Percentiles rank a stretch among this genome's conserved stretches.
Evolutionary conservation across 2,113 vertebrate species (phyloP).

Genomic region (Athene cunicularia): DNA sequence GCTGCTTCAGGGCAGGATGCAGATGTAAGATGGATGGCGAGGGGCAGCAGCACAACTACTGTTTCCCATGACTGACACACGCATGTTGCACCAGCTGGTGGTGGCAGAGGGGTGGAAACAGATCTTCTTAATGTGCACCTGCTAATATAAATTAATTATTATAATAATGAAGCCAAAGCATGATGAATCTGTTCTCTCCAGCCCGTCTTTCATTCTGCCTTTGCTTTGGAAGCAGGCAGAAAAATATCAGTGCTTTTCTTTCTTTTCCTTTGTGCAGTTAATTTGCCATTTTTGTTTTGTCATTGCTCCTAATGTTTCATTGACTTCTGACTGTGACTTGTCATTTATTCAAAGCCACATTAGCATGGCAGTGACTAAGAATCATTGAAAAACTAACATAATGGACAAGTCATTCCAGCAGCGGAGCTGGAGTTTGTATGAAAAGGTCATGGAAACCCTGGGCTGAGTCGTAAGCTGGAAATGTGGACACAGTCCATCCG

Average conservation of each 20-base stretch:
- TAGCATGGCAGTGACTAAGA: neutral
- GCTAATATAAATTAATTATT: slow-evolving; percentile 67
- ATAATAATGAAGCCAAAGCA: neutral
- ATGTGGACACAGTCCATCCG: neutral
- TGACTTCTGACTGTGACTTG: slow-evolving; percentile 13
- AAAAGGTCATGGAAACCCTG: neutral
- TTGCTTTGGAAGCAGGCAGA: neutral
- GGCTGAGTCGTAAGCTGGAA: neutral
- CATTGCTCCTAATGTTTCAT: neutral
- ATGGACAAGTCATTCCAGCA: neutral
- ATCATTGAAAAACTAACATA: neutral
- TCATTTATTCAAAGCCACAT: neutral
- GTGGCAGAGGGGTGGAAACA: slow-evolving; percentile 49
- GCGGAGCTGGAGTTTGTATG: neutral
- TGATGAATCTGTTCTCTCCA: slow-evolving; percentile 30
- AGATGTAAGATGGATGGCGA: neutral
- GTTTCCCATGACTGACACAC: neutral
- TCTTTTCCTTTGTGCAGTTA: neutral
- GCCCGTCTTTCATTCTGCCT: neutral
- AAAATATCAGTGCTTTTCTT: neutral
- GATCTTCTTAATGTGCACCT: slow-evolving; percentile 39
- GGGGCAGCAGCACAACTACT: neutral
- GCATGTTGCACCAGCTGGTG: slow-evolving; percentile 51
- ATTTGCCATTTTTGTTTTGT: slow-evolving; percentile 26
- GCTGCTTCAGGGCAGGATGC: neutral